Evolutionary conservation across 2,113 vertebrate genomes (phyloP).

Genomic region (Dermatemys mawii): DNA sequence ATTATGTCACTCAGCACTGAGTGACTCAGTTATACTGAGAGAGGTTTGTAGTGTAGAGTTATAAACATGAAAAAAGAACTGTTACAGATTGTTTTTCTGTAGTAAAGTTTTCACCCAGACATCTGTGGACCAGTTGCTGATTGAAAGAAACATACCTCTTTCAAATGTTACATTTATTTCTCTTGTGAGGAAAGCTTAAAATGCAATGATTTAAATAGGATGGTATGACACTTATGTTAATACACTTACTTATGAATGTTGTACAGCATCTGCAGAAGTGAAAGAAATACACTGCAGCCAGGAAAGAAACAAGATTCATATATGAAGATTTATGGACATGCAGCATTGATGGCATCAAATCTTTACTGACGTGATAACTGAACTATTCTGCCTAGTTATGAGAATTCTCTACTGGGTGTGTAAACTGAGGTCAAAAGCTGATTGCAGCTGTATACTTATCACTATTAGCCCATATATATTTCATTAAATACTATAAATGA

Average conservation of each 20-base stretch:
- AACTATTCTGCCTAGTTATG: not conserved
- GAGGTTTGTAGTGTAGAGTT: not conserved
- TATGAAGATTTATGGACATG: not conserved
- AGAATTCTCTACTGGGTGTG: not conserved
- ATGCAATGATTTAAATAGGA: not conserved
- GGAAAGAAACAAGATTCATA: conserved; percentile 32
- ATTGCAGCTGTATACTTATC: not conserved
- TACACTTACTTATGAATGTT: conserved; percentile 69
- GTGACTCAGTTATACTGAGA: not conserved
- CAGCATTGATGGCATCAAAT: not conserved
- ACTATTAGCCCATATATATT: not conserved
- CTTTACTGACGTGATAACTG: not conserved
- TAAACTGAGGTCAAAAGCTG: not conserved
- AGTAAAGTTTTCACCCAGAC: not conserved
- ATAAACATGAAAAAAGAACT: not conserved
- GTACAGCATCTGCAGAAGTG: conserved; percentile 69
- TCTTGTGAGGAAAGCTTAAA: not conserved
- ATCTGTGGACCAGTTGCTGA: not conserved
- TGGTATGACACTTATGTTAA: not conserved
- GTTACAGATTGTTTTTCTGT: not conserved
- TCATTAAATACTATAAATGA: not conserved
- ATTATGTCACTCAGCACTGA: not conserved
- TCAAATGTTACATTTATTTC: not conserved
- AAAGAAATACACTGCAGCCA: conserved; percentile 67
- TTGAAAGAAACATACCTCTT: not conserved